Base-by-base conservation (phyloP, 2,113 vertebrate genomes). In the Semnopithecus entellus region DNA sequence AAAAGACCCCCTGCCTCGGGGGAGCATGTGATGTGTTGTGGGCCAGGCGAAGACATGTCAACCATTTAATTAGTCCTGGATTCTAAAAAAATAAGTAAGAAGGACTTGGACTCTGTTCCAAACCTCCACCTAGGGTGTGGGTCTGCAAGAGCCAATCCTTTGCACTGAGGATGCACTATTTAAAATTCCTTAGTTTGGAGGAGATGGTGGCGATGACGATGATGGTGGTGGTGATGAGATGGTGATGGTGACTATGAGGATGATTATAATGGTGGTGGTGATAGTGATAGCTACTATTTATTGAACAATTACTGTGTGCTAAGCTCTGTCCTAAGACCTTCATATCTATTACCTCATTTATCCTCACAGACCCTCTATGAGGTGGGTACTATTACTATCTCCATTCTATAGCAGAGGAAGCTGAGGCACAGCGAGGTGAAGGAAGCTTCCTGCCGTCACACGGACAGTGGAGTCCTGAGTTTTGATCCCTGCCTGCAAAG, bases 21-120 rank as follows among this genome's bases (percentile, higher is more conserved):
- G 61, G 45, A 17, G 20, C 0, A 0, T 48, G 52, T 1, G 11
- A 57, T 0, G 6, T 3, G 11, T n/a, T 0, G 8, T 87, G 88
- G 38, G 50, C 59, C 16, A 4, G 0, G 6, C 30, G 9, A 81
- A 6, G 40, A 8, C 80, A 43, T 1, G 43, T 2, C 3, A 5
- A 27, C 90, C 23, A 2, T 11, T 18, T 5, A 7, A 6, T 32
- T 14, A 43, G 40, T 9, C 14, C 66, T 59, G 13, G 72, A 5
- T 38, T 27, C 87, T 12, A 35, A 18, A 11, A 12, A 64, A 13
- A 11, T 2, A 16, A 17, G 14, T 0, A 5, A 40, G 25, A 4
- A 43, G 25, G 12, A 11, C 30, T 18, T n/a, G 3, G 35, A 10
- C 35, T 48, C 57, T 45, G 25, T 30, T 40, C 27, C 48, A 0